A percentile compares a stretch with the other conserved stretches of the same genome.
Evolutionary conservation across 2,888 invertebrate genomes (phyloP).

Genomic region (Argyresthia goedartella): DNA sequence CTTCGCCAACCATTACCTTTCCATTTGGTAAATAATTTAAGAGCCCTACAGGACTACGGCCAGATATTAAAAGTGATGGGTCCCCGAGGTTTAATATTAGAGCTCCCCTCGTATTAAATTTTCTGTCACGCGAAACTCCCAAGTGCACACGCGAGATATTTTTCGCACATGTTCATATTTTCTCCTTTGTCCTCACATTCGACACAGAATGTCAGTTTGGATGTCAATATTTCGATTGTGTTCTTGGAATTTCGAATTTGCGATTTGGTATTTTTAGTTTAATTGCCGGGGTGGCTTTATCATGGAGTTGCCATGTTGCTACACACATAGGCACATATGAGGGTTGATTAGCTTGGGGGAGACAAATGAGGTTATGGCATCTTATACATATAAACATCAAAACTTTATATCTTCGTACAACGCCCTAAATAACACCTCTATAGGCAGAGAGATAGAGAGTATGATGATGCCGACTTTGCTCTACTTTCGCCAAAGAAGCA

Average conservation of each 20-base stretch:
- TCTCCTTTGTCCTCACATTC: slow-evolving; percentile 56
- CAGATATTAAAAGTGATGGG: slow-evolving; percentile 71
- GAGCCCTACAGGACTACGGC: slow-evolving; percentile 62
- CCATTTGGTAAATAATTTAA: slow-evolving; percentile 71
- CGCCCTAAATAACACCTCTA: no score
- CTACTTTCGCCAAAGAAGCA: no score
- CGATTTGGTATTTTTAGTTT: neutral
- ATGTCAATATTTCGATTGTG: slow-evolving; percentile 37
- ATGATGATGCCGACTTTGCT: no score
- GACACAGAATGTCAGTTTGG: slow-evolving; percentile 62
- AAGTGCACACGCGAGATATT: slow-evolving; percentile 67
- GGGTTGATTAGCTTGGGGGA: no score
- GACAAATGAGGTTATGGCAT: no score
- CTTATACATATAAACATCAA: no score
- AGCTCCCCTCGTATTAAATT: slow-evolving; percentile 69
- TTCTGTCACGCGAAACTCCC: slow-evolving; percentile 70
- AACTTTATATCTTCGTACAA: no score
- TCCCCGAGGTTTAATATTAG: slow-evolving; percentile 69
- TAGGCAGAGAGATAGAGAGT: no score
- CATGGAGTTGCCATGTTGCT: no score
- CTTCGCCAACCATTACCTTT: slow-evolving; percentile 67
- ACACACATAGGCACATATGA: no score
- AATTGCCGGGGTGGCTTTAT: neutral
- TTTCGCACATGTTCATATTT: slow-evolving; percentile 70
- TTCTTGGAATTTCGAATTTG: slow-evolving; percentile 19